Conservation (phyloP, 2,888 invertebrate species). For the Euclidia mi region DNA sequence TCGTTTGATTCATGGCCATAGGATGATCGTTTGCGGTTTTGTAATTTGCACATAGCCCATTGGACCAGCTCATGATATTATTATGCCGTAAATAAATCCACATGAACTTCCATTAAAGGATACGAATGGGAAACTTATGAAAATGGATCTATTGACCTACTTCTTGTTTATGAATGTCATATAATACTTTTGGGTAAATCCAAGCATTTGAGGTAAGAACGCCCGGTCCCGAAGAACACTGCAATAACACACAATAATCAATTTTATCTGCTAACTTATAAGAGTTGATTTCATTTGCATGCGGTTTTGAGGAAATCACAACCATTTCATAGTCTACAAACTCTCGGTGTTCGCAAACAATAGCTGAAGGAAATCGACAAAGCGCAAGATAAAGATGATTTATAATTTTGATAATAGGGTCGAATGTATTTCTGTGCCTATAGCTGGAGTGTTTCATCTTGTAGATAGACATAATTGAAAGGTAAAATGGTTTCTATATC, state of each 20-base stretch:
- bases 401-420: conserved; percentile 67
- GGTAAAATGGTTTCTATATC: background rate
- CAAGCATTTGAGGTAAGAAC: conserved; percentile 13
- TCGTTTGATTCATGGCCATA: no score
- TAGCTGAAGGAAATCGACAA: conserved; percentile 56
- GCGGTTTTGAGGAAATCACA: conserved; percentile 29
- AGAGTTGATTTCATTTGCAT: background rate
- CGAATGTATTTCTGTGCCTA: conserved; percentile 54
- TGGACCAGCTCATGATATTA: no score
- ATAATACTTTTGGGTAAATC: conserved; percentile 28
- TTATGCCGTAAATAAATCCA: no score
- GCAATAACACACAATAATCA: background rate
- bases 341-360: conserved; percentile 53
- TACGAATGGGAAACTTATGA: conserved; percentile 1
- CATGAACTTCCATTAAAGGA: no score
- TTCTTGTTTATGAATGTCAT: conserved; percentile 11
- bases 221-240: conserved; percentile 14
- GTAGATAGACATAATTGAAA: conserved; percentile 19
- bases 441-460: conserved; percentile 35
- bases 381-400: conserved; percentile 73
- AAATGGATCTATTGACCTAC: conserved; percentile 35
- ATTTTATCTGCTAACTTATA: conserved; percentile 1
- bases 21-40: no score
- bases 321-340: conserved; percentile 56
- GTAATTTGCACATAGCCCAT: no score